Evolutionary conservation across 2,797 vertebrate genomes (phyloP), one percentile per base, ranked within the genome.

Genomic region (Vipera latastei): DNA sequence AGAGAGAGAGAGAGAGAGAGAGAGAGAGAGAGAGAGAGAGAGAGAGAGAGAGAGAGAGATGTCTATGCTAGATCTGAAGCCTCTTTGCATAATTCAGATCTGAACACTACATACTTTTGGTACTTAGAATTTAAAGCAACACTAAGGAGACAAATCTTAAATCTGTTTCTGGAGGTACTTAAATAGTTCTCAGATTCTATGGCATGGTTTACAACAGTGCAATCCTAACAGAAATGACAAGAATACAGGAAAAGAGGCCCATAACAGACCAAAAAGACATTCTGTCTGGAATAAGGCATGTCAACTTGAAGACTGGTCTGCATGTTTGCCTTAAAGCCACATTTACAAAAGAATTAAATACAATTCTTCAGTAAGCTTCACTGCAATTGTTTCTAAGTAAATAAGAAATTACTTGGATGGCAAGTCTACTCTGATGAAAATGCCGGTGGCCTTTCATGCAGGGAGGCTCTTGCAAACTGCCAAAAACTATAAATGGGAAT

Each of bases 401-500:
- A 88, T 13, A 51, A 22, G 63, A 73, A 88, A 56, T 38, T 69
- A 32, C 32, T 38, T 16, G 28, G 38, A 53, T 56, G 65, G 57
- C 86, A 63, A 59, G 28, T 65, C 88, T 86, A 18, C 32, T 90
- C 59, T 38, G 5, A 65, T 32, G 3, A 3, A 12, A 48, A 51
- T 18, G 55, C 38, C 83, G 25, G 12, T 60, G 86, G 63, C 48
- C 65, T 61, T 91, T 91, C 89, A 44, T 44, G n/a, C 28, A 4
- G 12, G 16, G 28, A 69, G 59, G 26, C 57, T 89, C 65, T 63
- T 63, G 6, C 56, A 91, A 53, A 32, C 86, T 57, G 65, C 92
- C 90, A 91, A 57, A 56, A 85, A 63, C 56, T 83, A 60, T 85
- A 85, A 91, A 85, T 53, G 89, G 87, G 83, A 73, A 87, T 89